Evolutionary conservation across 2,113 vertebrate genomes (phyloP).

Genomic region (Chascanopsetta lugubris): DNA sequence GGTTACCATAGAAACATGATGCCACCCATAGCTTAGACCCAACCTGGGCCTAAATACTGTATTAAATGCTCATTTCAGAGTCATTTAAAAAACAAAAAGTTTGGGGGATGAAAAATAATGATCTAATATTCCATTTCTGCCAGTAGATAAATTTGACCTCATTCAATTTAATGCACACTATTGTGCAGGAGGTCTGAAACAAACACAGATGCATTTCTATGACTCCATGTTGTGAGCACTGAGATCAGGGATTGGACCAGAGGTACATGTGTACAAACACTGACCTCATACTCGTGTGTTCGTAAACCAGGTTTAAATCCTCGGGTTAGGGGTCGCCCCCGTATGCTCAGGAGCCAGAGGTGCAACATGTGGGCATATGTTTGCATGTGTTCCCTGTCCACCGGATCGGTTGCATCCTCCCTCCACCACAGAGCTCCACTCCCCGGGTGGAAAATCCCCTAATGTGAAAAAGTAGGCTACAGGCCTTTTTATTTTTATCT

Average conservation of each 20-base stretch:
- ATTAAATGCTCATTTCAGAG: too few species aligned
- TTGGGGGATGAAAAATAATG: too few species aligned
- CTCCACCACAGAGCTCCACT: constrained; percentile 16
- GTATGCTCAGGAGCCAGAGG: constrained; percentile 29
- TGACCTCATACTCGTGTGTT: background rate
- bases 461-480: constrained; percentile 62
- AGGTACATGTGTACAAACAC: background rate
- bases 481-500: constrained; percentile 67
- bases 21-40: too few species aligned
- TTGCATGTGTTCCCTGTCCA: constrained; percentile 38
- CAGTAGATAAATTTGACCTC: too few species aligned
- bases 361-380: constrained; percentile 58
- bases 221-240: background rate
- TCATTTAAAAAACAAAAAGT: too few species aligned
- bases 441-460: constrained; percentile 44
- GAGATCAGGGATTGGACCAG: background rate
- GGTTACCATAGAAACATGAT: too few species aligned
- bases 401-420: constrained; percentile 37
- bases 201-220: background rate
- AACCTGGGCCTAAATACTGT: too few species aligned
- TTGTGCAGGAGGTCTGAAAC: background rate
- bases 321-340: background rate
- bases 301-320: background rate
- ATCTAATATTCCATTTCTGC: too few species aligned
- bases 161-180: too few species aligned